A percentile compares a stretch with the other conserved stretches of the same genome.
These are phyloP conservation scores for Dimorphilus gyrociliatus DNA, from an alignment of 2,888 invertebrate genomes.

Conservation along the genomic window DNA sequence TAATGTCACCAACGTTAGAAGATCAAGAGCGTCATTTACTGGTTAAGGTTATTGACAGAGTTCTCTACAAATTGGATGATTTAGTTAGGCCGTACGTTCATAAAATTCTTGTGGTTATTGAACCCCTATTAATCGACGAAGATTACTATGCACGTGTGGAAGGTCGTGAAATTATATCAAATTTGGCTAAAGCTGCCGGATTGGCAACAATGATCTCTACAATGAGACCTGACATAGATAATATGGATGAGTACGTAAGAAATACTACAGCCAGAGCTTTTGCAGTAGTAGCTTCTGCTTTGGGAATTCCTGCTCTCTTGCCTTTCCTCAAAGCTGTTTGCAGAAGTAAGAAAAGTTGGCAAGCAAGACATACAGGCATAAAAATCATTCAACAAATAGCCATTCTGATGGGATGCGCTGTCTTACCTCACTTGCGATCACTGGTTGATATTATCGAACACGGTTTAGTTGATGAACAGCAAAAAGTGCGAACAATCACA, in stretches of 20 bases:
- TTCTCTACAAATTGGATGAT: constrained; percentile 93
- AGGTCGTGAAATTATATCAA: constrained; percentile 96
- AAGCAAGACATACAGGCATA: constrained; percentile 85
- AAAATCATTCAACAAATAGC: constrained; percentile 99
- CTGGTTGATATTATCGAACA: constrained; percentile 99
- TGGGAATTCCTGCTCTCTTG: constrained; percentile 88
- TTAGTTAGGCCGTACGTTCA: constrained; percentile 96
- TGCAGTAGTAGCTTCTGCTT: constrained; percentile 97
- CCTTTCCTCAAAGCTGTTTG: constrained; percentile 98
- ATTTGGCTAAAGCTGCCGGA: constrained; percentile 95
- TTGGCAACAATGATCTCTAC: constrained; percentile 99
- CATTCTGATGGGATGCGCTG: constrained; percentile 98
- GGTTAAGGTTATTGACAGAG: constrained; percentile 95
- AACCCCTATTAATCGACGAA: constrained; percentile 93
- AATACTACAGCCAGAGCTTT: constrained; percentile 98
- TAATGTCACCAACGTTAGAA: constrained; percentile 99
- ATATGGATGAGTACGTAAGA: constrained; percentile 96
- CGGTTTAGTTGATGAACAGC: constrained; percentile 92
- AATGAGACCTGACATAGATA: constrained; percentile 99
- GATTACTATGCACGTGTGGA: constrained; percentile 99
- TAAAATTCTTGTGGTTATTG: constrained; percentile 97
- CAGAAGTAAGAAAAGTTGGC: constrained; percentile 98
- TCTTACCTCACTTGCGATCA: constrained; percentile 88
- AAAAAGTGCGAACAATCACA: constrained; percentile 96
- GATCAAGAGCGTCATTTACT: constrained; percentile 97